phyloP scores from a whole-genome alignment of 2,113 vertebrate species.

The Megatriorchis doriae region DNA sequence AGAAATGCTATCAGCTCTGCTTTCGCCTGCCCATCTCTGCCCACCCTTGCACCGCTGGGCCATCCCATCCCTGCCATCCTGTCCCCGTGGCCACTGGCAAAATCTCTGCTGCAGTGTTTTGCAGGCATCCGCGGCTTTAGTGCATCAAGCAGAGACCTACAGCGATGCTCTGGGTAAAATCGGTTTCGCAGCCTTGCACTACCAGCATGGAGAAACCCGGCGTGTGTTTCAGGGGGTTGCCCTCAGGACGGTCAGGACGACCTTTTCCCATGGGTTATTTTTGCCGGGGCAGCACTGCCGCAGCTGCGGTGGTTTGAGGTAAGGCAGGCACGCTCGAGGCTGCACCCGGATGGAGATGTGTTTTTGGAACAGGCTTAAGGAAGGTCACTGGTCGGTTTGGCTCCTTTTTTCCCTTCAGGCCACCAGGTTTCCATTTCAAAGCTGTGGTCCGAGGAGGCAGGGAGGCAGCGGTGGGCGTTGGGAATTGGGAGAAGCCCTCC shows the following conservation, averaged over 20 bases:
- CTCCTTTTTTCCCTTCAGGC: background rate
- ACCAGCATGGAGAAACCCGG: background rate
- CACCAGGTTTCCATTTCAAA: background rate
- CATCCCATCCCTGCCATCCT: background rate
- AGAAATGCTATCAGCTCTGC: background rate
- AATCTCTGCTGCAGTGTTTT: fast-evolving
- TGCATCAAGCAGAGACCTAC: background rate
- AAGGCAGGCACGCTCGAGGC: background rate
- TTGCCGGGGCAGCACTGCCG: background rate
- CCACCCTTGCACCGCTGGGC: fast-evolving
- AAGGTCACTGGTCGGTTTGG: background rate
- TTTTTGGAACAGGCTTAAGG: background rate
- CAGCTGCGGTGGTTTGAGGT: background rate
- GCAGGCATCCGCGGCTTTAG: background rate
- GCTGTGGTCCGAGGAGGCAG: background rate
- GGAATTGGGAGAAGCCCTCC: background rate
- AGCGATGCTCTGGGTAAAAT: background rate
- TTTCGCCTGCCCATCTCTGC: background rate
- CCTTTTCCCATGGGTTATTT: background rate
- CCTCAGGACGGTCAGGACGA: background rate
- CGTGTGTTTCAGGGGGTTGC: fast-evolving
- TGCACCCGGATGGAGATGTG: background rate
- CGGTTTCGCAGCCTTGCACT: background rate
- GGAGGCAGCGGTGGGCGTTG: background rate
- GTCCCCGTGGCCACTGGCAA: fast-evolving